Evolutionary conservation across 2,113 vertebrate species (phyloP), one percentile per base, ranked within the genome.

Genomic region (Cepphus grylle): DNA sequence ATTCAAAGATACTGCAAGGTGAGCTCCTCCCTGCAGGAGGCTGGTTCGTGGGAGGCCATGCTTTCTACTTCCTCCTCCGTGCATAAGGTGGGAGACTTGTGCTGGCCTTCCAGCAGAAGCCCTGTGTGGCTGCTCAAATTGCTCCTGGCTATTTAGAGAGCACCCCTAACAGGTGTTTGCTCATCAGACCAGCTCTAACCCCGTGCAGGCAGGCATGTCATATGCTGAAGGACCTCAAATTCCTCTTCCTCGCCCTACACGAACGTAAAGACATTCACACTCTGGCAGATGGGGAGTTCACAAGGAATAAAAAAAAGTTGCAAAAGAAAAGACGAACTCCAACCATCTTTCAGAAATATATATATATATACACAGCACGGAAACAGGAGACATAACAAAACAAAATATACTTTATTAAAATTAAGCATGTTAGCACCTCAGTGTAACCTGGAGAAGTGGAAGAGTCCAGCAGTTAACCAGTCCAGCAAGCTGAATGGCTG

Each of bases 391-490:
- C 7, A 1, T 97, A 97, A 86, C 93, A 97, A 97, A 97, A 97
- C 96, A 97, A 97, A 97, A 98, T 98, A 98, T 90, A 96, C 94
- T 98, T 98, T 97, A 98, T 98, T 98, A 97, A 97, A 97, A 97
- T 97, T 94, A 98, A 97, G 97, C 96, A 93, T 95, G 94, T 97
- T 98, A 98, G 97, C 97, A 98, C 97, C 97, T 98, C 97, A 97
- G 97, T 95, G 96, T 98, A 97, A 97, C 94, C 94, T 95, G 97
- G 96, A 96, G 91, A 96, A 97, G 87, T 92, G 15, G 18, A 93
- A 92, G 52, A 97, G 97, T 94, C 96, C 97, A 97, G 92, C 94
- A 97, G 96, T 95, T 96, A 97, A 97, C 96, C 91, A 96, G 96
- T 96, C 97, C 96, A 97, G 96, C 96, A 81, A 95, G 94, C 89